Evolutionary conservation across 2,888 invertebrate species (phyloP), one percentile per base, ranked within the genome.

Genomic region (Aphelenchoides bicaudatus): DNA sequence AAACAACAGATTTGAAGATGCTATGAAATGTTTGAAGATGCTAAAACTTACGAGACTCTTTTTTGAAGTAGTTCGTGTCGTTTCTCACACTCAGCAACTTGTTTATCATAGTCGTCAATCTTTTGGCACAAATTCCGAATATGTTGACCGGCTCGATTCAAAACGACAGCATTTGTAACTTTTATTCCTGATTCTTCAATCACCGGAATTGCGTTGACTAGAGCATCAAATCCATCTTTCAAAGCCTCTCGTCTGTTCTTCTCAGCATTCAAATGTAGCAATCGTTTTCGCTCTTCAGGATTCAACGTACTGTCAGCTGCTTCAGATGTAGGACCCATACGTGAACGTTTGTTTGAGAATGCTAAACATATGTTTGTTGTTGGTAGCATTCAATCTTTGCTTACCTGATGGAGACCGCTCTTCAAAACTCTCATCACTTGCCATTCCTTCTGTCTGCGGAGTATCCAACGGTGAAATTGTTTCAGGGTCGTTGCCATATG

Each of bases 161-260:
- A 64, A 6, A 78, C 75, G 3, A 75, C 74, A 0, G 78, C 78
- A 62, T 78, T 78, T 13, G 78, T 78, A 27, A 70, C 69, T 58
- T 79, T 78, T 3, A 73, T 61, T 16, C 75, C 77, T 8, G 71
- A 70, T 48, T 74, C 66, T 25, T 73, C 67, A 8, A 78, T 56
- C 46, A 71, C 70, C 6, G 79, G 79, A 27, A 76, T 72, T 49
- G 74, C 62, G 30, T 72, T 67, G 63, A 72, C 72, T 39, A 78
- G 58, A 61, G 72, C 69, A 27, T 78, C 78, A 58, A 78, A 78
- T 19, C 78, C 78, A 52, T 78, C 78, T 56, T 79, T 78, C 51
- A 78, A 56, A 0, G 78, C 78, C 39, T 62, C 68, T 46, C 78
- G 50, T 19, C 78, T 53, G 58, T 71, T 76, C 56, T 78, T 78